Conservation (phyloP, 2,113 vertebrate species). For the Sclerurus mexicanus region DNA sequence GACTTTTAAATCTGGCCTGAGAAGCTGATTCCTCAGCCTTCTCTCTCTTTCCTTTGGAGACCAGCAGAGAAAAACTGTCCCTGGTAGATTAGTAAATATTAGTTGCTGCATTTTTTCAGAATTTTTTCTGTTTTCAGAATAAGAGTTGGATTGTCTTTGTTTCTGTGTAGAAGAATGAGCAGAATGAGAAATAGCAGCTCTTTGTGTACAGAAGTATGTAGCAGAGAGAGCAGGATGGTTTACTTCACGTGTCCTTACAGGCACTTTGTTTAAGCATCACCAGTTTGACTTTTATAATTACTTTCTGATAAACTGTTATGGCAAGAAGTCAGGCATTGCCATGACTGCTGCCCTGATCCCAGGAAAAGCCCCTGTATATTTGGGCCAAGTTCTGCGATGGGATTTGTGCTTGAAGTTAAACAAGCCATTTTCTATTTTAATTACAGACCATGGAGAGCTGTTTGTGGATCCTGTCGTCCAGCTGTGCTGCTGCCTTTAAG, state of each 20-base stretch:
- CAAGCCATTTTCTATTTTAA: slow-evolving; percentile 22
- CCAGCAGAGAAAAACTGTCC: neutral
- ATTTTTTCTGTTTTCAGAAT: neutral
- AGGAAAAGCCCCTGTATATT: neutral
- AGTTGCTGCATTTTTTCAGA: neutral
- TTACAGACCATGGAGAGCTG: neutral
- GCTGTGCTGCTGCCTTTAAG: neutral
- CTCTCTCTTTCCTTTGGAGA: neutral
- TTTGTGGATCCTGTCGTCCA: slow-evolving; percentile 29
- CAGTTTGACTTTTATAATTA: neutral
- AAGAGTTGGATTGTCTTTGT: neutral
- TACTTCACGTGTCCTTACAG: neutral
- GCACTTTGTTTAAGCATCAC: neutral
- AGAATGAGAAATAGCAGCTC: neutral
- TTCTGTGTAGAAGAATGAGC: neutral
- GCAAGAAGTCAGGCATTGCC: neutral
- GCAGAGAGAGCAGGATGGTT: neutral
- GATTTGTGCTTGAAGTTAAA: slow-evolving; percentile 15
- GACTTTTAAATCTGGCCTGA: neutral
- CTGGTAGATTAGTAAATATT: neutral
- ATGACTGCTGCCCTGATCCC: neutral
- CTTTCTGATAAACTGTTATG: neutral
- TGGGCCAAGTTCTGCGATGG: neutral
- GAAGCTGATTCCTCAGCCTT: neutral
- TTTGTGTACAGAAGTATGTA: neutral